Conservation (phyloP, 2,113 vertebrate genomes). For the Chunga burmeisteri region DNA sequence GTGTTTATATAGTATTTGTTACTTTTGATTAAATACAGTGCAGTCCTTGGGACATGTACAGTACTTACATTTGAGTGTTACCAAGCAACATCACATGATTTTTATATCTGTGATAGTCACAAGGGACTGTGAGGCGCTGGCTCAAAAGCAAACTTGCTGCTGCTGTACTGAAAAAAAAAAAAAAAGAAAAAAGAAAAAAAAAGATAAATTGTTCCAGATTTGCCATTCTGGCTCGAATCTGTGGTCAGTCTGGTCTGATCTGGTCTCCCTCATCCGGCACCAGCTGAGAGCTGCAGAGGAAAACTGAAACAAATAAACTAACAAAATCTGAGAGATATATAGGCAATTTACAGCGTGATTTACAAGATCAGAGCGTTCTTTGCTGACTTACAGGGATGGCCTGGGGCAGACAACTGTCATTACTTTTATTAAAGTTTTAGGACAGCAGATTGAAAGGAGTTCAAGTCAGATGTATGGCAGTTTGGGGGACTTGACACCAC, state of each 20-base stretch:
- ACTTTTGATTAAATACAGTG: constrained; percentile 26
- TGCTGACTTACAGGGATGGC: neutral
- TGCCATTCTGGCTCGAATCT: neutral
- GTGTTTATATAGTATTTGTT: constrained; percentile 44
- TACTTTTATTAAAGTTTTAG: constrained; percentile 8
- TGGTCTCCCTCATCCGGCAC: neutral
- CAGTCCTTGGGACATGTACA: neutral
- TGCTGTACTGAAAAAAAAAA: neutral
- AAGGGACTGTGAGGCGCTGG: constrained; percentile 7
- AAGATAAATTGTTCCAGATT: neutral
- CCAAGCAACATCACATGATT: constrained; percentile 28
- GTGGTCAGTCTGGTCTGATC: neutral
- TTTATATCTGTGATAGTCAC: constrained; percentile 9
- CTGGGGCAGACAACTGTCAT: neutral
- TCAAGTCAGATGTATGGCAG: neutral
- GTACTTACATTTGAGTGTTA: constrained; percentile 9
- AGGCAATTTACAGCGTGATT: neutral
- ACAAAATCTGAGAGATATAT: neutral
- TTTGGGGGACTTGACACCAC: neutral
- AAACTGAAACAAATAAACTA: constrained; percentile 8
- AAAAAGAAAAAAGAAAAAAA: neutral
- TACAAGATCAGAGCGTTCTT: neutral
- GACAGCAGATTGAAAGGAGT: neutral
- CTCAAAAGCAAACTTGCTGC: neutral
- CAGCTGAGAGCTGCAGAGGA: neutral